Base-by-base conservation (phyloP, 1,140 invertebrate genomes). In the Apis dorsata region DNA sequence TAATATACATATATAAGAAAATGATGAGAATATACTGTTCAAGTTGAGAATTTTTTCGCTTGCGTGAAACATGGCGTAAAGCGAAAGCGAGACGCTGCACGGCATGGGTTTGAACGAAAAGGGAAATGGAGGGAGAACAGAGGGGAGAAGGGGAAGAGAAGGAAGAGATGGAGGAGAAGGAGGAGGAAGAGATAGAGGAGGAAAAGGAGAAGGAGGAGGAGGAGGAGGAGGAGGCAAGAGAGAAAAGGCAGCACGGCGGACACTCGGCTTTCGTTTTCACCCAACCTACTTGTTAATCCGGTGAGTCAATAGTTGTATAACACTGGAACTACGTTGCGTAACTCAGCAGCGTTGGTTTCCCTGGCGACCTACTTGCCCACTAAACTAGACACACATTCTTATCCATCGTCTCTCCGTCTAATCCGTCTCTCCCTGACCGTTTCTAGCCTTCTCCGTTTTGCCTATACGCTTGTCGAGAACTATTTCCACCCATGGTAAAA, bases 381-480 rank as follows among this genome's bases (percentile, higher is more conserved):
- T 94, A 94, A 94, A 95, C 94, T 95, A 94, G 94, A 95, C 94
- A 94, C 88, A 94, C 93, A 94, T 95, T 94, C 93, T 93, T 93
- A 94, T 94, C 92, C 93, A 87, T 79, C 84, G 83, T 44, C 34
- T 44, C 34, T 44, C 34, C 34, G 34, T 44, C 85, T 88, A 86
- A 91, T 90, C 88, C 90, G 83, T 89, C 88, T 77, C 83, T 83
- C 76, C 74, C 78, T 79, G 74, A 70, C 81, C 69, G 69, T 83
- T 85, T 74, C 85, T 88, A 80, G 84, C 85, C 71, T 86, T 86
- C 71, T 74, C 72, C 53, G 66, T 65, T 44, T 72, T 12, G 69
- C 79, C 34, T 74, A 75, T 66, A 66, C 34, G 5, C 24, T 28
- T 21, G 21, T 10, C 60, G 28, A 21, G 21, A 66, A 8, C 57